Evolutionary conservation across 2,113 vertebrate species (phyloP), one percentile per base, ranked within the genome.

Genomic region (Lophochroa leadbeateri): DNA sequence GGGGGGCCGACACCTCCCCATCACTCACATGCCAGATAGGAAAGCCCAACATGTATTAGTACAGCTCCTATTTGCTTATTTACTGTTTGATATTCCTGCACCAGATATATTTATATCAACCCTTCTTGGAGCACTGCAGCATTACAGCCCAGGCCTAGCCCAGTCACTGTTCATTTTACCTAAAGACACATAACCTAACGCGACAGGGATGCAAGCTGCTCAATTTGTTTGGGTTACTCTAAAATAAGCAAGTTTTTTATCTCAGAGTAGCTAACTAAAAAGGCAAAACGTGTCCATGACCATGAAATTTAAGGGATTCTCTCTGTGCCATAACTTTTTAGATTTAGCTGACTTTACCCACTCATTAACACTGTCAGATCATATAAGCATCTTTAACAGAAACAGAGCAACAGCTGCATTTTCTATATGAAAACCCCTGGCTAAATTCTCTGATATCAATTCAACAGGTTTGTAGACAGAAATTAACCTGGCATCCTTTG

Each of bases 301-400:
- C 41, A 69, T 58, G 41, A 72, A 43, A 88, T 53, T 31, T 33
- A 69, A 65, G 19, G 60, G 37, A 76, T 31, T 57, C 20, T 78
- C 88, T 50, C 18, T 28, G 4, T 49, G 46, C 14, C 47, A 25
- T 7, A 91, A 64, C 11, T 74, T 71, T 88, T 76, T 43, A 72
- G 57, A 68, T 43, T 61, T 43, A 47, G 41, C 12, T 82, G 64
- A 82, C 28, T n/a, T 46, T 79, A 90, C 69, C 41, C 69, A 27
- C 57, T 91, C 52, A 61, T 94, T 93, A 93, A 75, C 64, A 20
- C 5, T 85, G 70, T 92, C 95, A 94, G 58, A 84, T 84, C 65
- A 33, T 3, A 46, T 87, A 81, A 85, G 19, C 17, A 29, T 96
- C 86, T 91, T 90, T 12, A 86, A 70, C n/a, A 79, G 37, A 47